Base-by-base conservation (phyloP, 2,888 invertebrate species). In the Listrodromus nycthemerus region DNA sequence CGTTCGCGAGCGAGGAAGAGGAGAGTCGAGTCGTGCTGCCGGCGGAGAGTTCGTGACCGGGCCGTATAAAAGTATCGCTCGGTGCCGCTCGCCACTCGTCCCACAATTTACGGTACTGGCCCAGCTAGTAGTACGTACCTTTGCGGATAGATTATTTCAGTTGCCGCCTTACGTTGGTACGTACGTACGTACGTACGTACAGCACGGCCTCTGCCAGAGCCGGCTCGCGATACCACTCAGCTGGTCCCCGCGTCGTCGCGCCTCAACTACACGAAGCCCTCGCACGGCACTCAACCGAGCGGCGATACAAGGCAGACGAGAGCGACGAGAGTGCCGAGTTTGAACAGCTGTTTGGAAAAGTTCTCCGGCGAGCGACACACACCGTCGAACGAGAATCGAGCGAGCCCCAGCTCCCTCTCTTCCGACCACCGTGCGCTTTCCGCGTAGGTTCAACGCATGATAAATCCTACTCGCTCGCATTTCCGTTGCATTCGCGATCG, bases 1-100 rank as follows among this genome's bases (percentile, higher is more conserved):
- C 73, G 65, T 33, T 63, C 65, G 45, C 33, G 69, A 52, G 41
- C 19, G 63, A 73, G 24, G 24, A 45, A 69, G 52, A 73, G 50
- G 52, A 78, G 78, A 75, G 78, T 74, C 63, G 19, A 41, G 63
- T 69, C 79, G 77, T 61, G 80, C 67, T 81, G 82, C 75, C 77
- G 78, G 71, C 52, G 79, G 77, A 87, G 88, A 87, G 88, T 91
- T 91, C 89, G 89, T 91, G 91, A 91, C 90, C 88, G 80, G 58
- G 75, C 86, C 82, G 87, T 88, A n/a, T n/a, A 87, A 89, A 89
- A 90, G 88, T 87, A 88, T 88, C 88, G 85, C 76, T 83, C 84
- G 87, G 84, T 86, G 86, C 87, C 88, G 77, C 84, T 81, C 41
- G 41, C 77, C 84, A 85, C 84, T 88, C 84, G 85, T 83, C 75